Base-by-base conservation (phyloP, 2,888 invertebrate genomes). In the Papilio demoleus region DNA sequence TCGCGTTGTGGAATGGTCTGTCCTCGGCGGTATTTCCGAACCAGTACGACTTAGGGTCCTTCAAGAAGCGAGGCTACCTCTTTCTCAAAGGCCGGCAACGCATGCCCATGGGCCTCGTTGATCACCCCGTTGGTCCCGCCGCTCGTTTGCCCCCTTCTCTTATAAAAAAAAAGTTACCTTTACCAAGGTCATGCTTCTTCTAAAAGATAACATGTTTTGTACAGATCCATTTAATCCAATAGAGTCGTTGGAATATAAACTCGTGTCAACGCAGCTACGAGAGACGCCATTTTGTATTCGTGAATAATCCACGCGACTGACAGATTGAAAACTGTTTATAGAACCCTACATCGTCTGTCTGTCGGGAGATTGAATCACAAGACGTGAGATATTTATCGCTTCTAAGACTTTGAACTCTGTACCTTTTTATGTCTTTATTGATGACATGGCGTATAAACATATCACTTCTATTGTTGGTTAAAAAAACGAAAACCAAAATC, bases 281-380 rank as follows among this genome's bases (percentile, higher is more conserved):
- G 60, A 61, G 5, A 34, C 27, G 38, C 47, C 66, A 50, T 67
- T 59, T 67, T 40, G 38, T 38, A 27, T 11, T 38, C 50, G 60
- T 67, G 66, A 67, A 67, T 67, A 67, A 67, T 67, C 36, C 34
- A 60, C 5, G 8, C 47, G 47, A 19, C 34, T 50, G 60, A 47
- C 66, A 12, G 50, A 61, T 67, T 61, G 60, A 67, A 36, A 58
- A 36, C 59, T 31, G 45, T 9, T 65, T 65, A 47, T 47, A 65
- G 65, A 47, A 34, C 31, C 19, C 19, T 2, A 36, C 0, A 45
- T 11, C 34, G 45, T n/a, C 36, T 47, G 65, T 66, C 59, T 56
- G n/a, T 17, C 4, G 56, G 11, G 65, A 56, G 56, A 47, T 45
- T 34, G 45, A 9, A 62, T 27, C 31, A 24, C 50, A 53, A 63